Evolutionary conservation across 2,888 invertebrate species (phyloP), one percentile per base, ranked within the genome.

Genomic region (Agrilus mali): DNA sequence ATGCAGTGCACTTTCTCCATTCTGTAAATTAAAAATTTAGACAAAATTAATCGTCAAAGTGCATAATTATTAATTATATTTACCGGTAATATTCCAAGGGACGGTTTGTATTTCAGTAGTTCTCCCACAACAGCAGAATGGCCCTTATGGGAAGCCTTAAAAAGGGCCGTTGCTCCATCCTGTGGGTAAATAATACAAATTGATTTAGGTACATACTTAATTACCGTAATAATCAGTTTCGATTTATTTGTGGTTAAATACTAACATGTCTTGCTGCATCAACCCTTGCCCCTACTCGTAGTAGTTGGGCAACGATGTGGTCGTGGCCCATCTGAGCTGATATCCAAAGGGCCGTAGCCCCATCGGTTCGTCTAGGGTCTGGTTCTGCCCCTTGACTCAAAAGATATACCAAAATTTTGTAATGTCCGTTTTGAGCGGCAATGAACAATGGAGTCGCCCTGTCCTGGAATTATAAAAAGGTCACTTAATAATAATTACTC

Each of bases 121-220:
- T 89, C 88, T 0, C 78, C 78, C 1, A 92, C 84, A 3, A 94
- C 93, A 8, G 85, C 84, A 3, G 82, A 75, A 66, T 92, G 90
- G 0, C 94, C 94, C 70, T 95, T 95, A 67, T 95, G 94, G 32
- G 90, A 82, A 32, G 94, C 93, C 67, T 95, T 95, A 68, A 94
- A 94, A 47, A 95, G 69, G 2, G 94, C 86, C 1, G 93, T 94
- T 33, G 93, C 93, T 36, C 94, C 94, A 69, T 94, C 89, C 87
- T 89, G 66, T n/a, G n/a, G n/a, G n/a, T 34, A 65, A 66, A 7
- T 49, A 48, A 51, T 52, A 20, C 52, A 48, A 48, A 44, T 14
- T n/a, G n/a, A n/a, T n/a, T n/a, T n/a, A n/a, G n/a, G n/a, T n/a
- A 38, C 32, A n/a, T 31, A 20, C 16, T 12, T 16, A 2, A 36